Base-by-base conservation (phyloP, 2,888 invertebrate species). In the Lacanobia oleracea region DNA sequence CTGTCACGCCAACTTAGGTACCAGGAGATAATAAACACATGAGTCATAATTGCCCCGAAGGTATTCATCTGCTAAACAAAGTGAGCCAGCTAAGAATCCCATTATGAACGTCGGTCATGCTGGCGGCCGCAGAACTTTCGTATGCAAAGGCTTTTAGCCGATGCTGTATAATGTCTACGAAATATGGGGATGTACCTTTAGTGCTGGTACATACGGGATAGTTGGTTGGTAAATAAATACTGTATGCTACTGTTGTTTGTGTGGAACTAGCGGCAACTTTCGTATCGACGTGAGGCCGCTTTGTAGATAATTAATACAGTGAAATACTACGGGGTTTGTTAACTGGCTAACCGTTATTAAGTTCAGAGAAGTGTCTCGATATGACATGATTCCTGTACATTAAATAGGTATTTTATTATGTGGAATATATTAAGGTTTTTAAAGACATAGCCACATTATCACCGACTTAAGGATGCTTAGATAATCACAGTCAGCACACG, bases 141-240 rank as follows among this genome's bases (percentile, higher is more conserved):
- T 88, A 89, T 89, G 88, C 90, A 88, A 88, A 88, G 86, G 89
- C 90, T 91, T 91, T 91, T 89, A 91, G 89, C 83, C 78, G 81
- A 88, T 89, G 89, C 86, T 86, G 87, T 85, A 86, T 90, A 88
- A 89, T 89, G 85, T 84, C 69, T 83, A 83, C 85, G 81, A 89
- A 90, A 89, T 90, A 89, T 89, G 86, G 87, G 76, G 81, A 78
- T 68, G 81, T 86, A 85, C 82, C 84, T 86, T 68, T 60, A 50
- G 50, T 54, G 21, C 43, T 65, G 51, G 56, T 59, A 76, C 77
- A 88, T 84, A 90, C 85, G 54, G 86, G 8, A 40, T 50, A 54
- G 56, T 61, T 64, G 61, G 40, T 63, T 67, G 72, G 33, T 59
- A 53, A 75, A 62, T 62, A 69, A 48, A 57, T 12, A 27, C 23